Percentiles rank a stretch among this genome's conserved stretches.
These are phyloP conservation scores for Myiothlypis coronata DNA, from an alignment of 2,797 vertebrate genomes.

Conservation along the genomic window DNA sequence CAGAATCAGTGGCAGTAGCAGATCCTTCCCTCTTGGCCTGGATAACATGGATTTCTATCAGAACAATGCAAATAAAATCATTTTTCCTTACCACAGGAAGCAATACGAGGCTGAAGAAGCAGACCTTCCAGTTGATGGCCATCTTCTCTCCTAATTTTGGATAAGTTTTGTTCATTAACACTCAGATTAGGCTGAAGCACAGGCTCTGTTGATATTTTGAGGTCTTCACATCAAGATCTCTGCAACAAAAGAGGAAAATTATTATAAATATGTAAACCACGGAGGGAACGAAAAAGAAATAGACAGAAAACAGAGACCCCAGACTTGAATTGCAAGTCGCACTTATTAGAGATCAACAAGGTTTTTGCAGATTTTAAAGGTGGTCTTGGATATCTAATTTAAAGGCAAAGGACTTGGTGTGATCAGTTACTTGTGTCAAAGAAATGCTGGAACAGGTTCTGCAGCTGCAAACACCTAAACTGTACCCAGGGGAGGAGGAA, in stretches of 20 bases:
- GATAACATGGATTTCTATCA: neutral
- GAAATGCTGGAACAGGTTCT: neutral
- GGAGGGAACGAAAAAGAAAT: neutral
- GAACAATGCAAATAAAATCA: neutral
- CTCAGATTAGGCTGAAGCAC: neutral
- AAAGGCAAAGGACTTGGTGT: neutral
- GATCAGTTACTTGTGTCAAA: neutral
- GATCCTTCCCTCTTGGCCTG: neutral
- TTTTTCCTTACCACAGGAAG: slow-evolving; percentile 55
- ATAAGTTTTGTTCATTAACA: neutral
- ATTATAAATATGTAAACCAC: neutral
- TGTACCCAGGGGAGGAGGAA: neutral
- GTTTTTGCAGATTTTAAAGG: neutral
- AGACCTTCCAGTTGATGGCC: slow-evolving; percentile 3
- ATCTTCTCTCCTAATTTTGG: slow-evolving; percentile 6
- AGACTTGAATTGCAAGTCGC: neutral
- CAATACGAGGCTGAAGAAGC: neutral
- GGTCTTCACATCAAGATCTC: slow-evolving; percentile 15
- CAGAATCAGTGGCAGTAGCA: neutral
- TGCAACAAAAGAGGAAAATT: neutral
- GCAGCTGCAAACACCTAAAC: neutral
- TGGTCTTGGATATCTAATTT: neutral
- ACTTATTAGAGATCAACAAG: neutral
- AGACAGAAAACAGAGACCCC: neutral
- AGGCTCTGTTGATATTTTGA: neutral